Evolutionary conservation across 2,113 vertebrate species (phyloP).

Genomic region (Cathartes aura): DNA sequence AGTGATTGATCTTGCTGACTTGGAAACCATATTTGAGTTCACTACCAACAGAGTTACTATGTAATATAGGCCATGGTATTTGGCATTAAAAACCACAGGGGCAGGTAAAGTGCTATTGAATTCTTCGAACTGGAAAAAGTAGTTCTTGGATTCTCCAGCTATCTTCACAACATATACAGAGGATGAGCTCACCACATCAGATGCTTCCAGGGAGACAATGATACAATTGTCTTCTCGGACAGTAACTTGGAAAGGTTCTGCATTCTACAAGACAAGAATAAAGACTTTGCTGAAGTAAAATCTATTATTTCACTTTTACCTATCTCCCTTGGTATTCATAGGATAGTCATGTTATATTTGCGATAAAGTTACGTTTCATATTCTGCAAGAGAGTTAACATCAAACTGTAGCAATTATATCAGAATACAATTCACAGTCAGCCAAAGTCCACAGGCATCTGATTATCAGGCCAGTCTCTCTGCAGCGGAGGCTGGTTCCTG

Average conservation of each 20-base stretch:
- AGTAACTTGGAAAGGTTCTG: constrained; percentile 79
- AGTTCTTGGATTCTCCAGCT: constrained; percentile 87
- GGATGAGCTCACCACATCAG: constrained; percentile 81
- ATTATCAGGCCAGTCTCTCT: background rate
- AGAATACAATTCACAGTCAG: background rate
- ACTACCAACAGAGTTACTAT: constrained; percentile 85
- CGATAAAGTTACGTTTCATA: background rate
- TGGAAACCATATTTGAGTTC: constrained; percentile 80
- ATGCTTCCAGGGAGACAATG: constrained; percentile 80
- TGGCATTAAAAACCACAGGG: constrained; percentile 86
- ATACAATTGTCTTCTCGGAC: constrained; percentile 83
- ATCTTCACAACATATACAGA: constrained; percentile 88
- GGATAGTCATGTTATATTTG: background rate
- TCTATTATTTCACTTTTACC: background rate
- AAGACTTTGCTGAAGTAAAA: background rate
- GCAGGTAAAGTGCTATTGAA: constrained; percentile 79
- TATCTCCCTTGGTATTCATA: background rate
- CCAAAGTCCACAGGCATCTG: background rate
- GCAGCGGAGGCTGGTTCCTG: background rate
- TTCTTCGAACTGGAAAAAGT: constrained; percentile 85
- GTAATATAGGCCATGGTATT: constrained; percentile 90
- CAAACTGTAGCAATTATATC: background rate
- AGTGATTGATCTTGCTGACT: constrained; percentile 80
- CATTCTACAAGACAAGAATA: constrained; percentile 70
- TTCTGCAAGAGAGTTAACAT: background rate